Conservation (phyloP, 2,888 invertebrate species). For the Chloromyia formosa region DNA sequence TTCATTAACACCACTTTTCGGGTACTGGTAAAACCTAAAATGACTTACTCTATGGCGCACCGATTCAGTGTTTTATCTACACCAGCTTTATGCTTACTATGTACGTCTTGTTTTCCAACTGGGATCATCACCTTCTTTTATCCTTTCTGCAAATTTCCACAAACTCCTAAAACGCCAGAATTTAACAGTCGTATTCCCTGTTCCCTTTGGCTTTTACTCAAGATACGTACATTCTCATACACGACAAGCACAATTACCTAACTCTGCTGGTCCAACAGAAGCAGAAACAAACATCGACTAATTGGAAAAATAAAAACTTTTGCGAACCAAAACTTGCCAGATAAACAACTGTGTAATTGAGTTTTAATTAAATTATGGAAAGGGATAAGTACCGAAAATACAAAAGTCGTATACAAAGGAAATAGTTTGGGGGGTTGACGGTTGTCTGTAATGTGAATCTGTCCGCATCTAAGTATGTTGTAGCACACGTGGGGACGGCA, state of each 20-base stretch:
- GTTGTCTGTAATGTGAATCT: too few species aligned
- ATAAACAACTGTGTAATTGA: slow-evolving; percentile 44
- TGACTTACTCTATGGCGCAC: too few species aligned
- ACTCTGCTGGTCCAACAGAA: not conserved
- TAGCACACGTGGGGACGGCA: too few species aligned
- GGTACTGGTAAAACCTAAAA: too few species aligned
- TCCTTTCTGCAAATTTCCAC: not conserved
- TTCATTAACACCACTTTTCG: too few species aligned
- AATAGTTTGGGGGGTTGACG: too few species aligned
- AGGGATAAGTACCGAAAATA: slow-evolving; percentile 32
- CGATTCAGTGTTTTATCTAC: too few species aligned
- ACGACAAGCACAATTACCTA: not conserved
- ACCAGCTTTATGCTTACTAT: too few species aligned
- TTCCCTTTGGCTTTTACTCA: not conserved
- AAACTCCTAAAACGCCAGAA: too few species aligned
- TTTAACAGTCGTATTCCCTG: too few species aligned
- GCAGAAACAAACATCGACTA: slow-evolving; percentile 33
- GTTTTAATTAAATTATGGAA: slow-evolving; percentile 44
- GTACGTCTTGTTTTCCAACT: not conserved
- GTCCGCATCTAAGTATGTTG: too few species aligned
- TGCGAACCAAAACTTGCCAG: slow-evolving; percentile 26
- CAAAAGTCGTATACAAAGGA: slow-evolving; percentile 6
- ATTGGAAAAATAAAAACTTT: slow-evolving; percentile 44
- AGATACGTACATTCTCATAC: not conserved
- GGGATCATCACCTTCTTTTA: too few species aligned